Conservation (phyloP, 2,113 vertebrate species). For the Myiozetetes cayanensis region DNA sequence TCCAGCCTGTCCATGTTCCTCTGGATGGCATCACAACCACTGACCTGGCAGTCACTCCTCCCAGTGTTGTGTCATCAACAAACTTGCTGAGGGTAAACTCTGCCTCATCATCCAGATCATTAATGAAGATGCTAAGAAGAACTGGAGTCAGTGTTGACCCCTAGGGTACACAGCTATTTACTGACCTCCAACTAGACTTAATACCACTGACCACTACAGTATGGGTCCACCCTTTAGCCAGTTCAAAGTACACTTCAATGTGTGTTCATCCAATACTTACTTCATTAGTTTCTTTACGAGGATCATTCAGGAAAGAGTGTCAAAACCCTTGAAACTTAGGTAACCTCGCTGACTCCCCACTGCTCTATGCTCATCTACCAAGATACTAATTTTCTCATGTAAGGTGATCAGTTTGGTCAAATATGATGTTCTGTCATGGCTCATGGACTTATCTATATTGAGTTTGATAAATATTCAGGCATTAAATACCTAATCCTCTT, state of each 20-base stretch:
- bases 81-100: not conserved
- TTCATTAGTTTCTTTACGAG: not conserved
- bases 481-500: not conserved
- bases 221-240: not conserved
- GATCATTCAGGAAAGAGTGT: not conserved
- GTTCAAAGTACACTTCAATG: not conserved
- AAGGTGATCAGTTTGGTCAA: not conserved
- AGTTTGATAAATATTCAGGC: not conserved
- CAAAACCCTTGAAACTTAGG: not conserved
- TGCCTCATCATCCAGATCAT: not conserved
- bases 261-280: not conserved
- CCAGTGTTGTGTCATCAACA: not conserved
- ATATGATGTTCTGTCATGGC: not conserved
- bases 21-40: not conserved
- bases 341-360: fast-evolving
- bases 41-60: not conserved
- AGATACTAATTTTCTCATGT: not conserved
- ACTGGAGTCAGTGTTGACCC: not conserved
- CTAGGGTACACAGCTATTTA: not conserved
- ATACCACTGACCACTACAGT: fast-evolving
- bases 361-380: not conserved
- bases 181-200: not conserved
- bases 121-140: not conserved
- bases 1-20: not conserved
- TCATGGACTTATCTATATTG: not conserved